Base-by-base conservation (phyloP, 2,113 vertebrate species). In the Dasyurus viverrinus region DNA sequence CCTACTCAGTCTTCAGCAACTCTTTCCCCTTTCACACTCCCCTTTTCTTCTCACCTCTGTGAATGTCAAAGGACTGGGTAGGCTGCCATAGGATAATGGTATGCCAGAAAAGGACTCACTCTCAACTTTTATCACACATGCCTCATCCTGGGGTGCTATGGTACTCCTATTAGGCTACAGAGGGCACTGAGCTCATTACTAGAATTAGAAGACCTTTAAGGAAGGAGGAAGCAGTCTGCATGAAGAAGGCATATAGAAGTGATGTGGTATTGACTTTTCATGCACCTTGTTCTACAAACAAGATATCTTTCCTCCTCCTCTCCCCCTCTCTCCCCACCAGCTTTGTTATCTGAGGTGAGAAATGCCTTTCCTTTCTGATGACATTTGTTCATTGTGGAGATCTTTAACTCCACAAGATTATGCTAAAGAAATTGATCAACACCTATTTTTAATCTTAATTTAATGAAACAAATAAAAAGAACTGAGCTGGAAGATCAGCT, bases 361-460 rank as follows among this genome's bases (percentile, higher is more conserved):
- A 96, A 92, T 95, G 57, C n/a, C 53, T 91, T 95, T 96, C 48
- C 60, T 96, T 96, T 93, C 50, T 94, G 60, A 47, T 94, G 54
- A 48, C 42, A 92, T 89, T 93, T 93, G 94, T 3, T 0, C 25
- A 30, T 91, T 96, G 46, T 90, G n/a, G 90, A 57, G 53, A 84
- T 48, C 68, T 16, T 5, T 84, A 42, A 84, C n/a, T 42, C n/a
- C 19, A 84, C 4, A 84, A 42, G 46, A n/a, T 92, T 53, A 93
- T 47, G 50, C 24, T 91, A 48, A 53, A 46, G 53, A 93, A 10
- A 94, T n/a, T 50, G 54, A 7, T 90, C n/a, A 54, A 53, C 90
- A 94, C 50, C 10, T 10, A 0, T 54, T 27, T 0, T 36, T 68
- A 68, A 68, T 68, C 22, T 24, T 12, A 16, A 48, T 54, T 11